Evolutionary conservation across 2,113 vertebrate species (phyloP).

Genomic region (Hiodon alosoides): DNA sequence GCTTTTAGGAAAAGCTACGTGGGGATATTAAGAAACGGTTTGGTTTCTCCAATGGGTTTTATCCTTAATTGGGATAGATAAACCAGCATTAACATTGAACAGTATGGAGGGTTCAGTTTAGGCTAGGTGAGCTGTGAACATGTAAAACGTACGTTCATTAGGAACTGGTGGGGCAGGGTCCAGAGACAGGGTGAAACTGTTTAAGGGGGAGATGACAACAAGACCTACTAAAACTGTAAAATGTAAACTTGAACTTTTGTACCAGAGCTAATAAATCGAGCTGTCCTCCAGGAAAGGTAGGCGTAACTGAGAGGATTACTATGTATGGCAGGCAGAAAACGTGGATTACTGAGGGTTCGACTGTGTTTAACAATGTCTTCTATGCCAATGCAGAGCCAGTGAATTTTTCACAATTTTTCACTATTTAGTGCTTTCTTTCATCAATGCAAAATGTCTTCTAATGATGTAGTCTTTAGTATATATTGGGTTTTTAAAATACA

Average conservation of each 20-base stretch:
- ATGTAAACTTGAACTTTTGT: conserved; percentile 9
- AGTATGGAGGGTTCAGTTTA: background rate
- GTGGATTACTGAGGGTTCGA: background rate
- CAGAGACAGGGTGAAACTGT: background rate
- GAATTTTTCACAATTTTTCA: background rate
- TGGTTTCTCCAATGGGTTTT: too few species aligned
- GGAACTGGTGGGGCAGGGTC: background rate
- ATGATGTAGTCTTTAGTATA: background rate
- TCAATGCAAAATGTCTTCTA: background rate
- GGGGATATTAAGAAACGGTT: too few species aligned
- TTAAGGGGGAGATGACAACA: background rate
- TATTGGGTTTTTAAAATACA: too few species aligned
- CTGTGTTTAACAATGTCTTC: conserved; percentile 10
- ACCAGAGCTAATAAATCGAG: background rate
- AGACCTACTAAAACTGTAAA: background rate
- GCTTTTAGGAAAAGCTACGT: too few species aligned
- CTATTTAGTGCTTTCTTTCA: background rate
- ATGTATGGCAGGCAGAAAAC: background rate
- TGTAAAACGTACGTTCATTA: background rate
- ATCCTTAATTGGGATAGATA: too few species aligned
- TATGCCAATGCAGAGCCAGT: conserved; percentile 2
- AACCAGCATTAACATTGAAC: too few species aligned
- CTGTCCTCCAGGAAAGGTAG: background rate
- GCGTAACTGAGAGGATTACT: background rate
- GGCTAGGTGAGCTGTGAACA: background rate